These are phyloP conservation scores for Drosophila littoralis DNA, from an alignment of 1,140 invertebrate genomes.

Conservation along the genomic window DNA sequence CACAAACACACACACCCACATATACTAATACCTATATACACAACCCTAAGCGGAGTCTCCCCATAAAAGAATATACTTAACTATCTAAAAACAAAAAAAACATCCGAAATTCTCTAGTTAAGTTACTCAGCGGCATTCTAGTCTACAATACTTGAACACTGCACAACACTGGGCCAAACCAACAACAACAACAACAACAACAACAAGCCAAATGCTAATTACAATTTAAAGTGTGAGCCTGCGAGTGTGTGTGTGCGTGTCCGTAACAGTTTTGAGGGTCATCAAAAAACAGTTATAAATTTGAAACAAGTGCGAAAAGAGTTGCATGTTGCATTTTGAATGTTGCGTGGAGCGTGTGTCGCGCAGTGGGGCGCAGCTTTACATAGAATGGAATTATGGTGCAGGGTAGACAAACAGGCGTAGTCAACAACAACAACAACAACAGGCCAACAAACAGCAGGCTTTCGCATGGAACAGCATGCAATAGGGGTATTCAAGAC, in stretches of 20 bases:
- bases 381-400: background rate
- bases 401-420: constrained; percentile 25
- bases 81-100: constrained; percentile 5
- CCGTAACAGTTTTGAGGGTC: constrained; percentile 21
- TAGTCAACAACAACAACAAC: constrained; percentile 34
- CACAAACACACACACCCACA: constrained; percentile 10
- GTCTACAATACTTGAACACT: constrained; percentile 45
- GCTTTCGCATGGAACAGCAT: constrained; percentile 15
- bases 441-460: constrained; percentile 42
- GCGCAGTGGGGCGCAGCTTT: constrained; percentile 16
- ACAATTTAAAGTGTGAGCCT: constrained; percentile 44
- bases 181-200: constrained; percentile 23
- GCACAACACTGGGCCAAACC: constrained; percentile 16
- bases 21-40: background rate
- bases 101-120: constrained; percentile 32
- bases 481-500: constrained; percentile 26
- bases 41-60: constrained; percentile 24
- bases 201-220: constrained; percentile 69
- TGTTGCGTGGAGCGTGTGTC: constrained; percentile 10
- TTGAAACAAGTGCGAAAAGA: constrained; percentile 59
- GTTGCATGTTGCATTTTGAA: constrained; percentile 33
- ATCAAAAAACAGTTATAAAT: constrained; percentile 64
- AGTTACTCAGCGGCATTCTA: constrained; percentile 49
- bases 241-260: constrained; percentile 15
- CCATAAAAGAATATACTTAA: background rate